phyloP scores from a whole-genome alignment of 1,140 invertebrate species.

The Apocrypta bakeri region DNA sequence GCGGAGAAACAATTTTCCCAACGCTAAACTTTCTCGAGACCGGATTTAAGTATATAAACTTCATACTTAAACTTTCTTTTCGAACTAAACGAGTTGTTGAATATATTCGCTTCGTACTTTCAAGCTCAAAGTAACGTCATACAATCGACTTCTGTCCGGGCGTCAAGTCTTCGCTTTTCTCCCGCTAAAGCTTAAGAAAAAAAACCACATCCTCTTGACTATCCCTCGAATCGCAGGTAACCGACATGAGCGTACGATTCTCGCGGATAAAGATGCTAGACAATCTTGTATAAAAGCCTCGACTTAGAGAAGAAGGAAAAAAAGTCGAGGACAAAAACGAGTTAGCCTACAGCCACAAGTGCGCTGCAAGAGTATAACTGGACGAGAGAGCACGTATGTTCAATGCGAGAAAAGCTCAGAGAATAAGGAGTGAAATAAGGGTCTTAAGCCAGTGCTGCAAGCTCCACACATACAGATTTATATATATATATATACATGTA shows the following conservation, averaged over 20 bases:
- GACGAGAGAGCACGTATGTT: neutral
- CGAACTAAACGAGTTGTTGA: neutral
- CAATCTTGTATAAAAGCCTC: neutral
- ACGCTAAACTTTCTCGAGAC: neutral
- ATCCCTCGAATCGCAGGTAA: no score
- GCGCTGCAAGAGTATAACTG: neutral
- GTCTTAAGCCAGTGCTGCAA: neutral
- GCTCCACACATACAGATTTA: no score
- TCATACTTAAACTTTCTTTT: neutral
- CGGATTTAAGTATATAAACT: slow-evolving; percentile 7
- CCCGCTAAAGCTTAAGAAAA: no score
- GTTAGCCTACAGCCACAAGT: neutral
- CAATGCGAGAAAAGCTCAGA: no score
- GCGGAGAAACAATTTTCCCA: slow-evolving; percentile 13
- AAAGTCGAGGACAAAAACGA: neutral
- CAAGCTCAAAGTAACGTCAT: no score
- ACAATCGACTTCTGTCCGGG: no score
- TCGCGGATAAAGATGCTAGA: neutral
- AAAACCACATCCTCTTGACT: no score
- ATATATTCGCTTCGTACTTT: no score
- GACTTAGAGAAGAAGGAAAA: neutral
- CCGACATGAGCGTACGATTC: no score
- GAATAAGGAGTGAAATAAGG: slow-evolving; percentile 22
- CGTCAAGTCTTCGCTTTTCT: no score
- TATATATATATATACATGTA: no score